These are phyloP conservation scores for Andrena hattorfiana DNA, from an alignment of 2,888 invertebrate species.

Conservation along the genomic window DNA sequence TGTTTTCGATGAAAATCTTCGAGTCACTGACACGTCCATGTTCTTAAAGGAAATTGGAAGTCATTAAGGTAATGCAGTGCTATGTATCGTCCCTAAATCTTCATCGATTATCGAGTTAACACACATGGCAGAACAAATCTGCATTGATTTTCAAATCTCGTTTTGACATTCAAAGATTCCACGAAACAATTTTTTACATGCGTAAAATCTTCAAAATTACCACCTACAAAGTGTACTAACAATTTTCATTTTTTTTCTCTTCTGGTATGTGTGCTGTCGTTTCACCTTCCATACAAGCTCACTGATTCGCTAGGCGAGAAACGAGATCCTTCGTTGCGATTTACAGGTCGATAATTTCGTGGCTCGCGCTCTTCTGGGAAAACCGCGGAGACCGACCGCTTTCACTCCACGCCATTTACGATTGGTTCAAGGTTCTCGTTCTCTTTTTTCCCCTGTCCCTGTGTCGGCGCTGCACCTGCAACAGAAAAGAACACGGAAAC, in stretches of 20 bases:
- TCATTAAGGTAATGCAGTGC: slow-evolving; percentile 32
- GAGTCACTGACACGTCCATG: background rate
- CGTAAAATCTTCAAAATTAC: background rate
- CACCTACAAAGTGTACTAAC: background rate
- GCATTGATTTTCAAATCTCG: background rate
- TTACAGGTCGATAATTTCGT: slow-evolving; percentile 75
- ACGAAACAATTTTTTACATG: background rate
- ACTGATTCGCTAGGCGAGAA: slow-evolving; percentile 57
- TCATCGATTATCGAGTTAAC: background rate
- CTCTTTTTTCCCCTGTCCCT: slow-evolving; percentile 55
- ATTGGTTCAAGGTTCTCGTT: slow-evolving; percentile 77
- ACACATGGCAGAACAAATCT: background rate
- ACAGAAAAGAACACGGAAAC: slow-evolving; percentile 76
- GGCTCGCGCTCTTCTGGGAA: slow-evolving; percentile 77
- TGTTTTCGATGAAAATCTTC: slow-evolving; percentile 34
- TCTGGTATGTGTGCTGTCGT: background rate
- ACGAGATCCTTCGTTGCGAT: slow-evolving; percentile 67
- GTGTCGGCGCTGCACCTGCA: slow-evolving; percentile 70
- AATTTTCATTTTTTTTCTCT: background rate
- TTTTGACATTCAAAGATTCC: background rate
- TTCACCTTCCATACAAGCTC: background rate
- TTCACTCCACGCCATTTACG: slow-evolving; percentile 79
- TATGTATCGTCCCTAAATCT: slow-evolving; percentile 12
- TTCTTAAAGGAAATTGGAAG: slow-evolving; percentile 25
- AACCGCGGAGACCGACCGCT: slow-evolving; percentile 76